Evolutionary conservation across 2,888 invertebrate species (phyloP).

Genomic region (Hoplodrina ambigua): DNA sequence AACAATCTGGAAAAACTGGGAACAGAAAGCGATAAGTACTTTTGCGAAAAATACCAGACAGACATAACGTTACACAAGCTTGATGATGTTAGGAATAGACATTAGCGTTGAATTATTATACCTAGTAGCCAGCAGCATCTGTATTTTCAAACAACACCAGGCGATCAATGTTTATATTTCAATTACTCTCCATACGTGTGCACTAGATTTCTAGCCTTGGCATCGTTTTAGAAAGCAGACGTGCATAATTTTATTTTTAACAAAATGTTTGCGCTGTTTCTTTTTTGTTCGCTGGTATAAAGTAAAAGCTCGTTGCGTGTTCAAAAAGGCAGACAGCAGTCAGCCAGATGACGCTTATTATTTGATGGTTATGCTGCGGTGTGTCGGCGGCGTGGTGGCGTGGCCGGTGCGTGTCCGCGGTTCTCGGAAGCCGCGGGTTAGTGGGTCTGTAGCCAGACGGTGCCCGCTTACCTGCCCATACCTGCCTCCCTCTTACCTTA

Average conservation of each 20-base stretch:
- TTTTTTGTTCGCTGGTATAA: constrained; percentile 8
- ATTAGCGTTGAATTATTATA: constrained; percentile 15
- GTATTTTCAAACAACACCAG: constrained; percentile 16
- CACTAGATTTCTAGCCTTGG: constrained; percentile 41
- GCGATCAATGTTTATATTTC: constrained; percentile 39
- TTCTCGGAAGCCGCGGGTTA: constrained; percentile 78
- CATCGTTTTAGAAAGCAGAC: constrained; percentile 48
- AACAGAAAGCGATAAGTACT: constrained; percentile 31
- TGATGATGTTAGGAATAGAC: constrained; percentile 11
- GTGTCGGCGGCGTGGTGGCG: constrained; percentile 34
- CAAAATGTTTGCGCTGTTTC: constrained; percentile 14
- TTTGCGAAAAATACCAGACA: constrained; percentile 4
- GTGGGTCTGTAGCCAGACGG: constrained; percentile 66
- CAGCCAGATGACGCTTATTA: constrained; percentile 61
- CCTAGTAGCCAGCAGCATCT: constrained; percentile 11
- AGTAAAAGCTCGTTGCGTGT: constrained; percentile 59
- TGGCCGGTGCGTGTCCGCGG: constrained; percentile 48
- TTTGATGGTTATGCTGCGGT: constrained; percentile 62
- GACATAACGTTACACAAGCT: background rate
- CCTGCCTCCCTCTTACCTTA: constrained; percentile 73
- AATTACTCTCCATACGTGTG: constrained; percentile 39
- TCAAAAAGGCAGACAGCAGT: constrained; percentile 50
- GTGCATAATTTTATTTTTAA: constrained; percentile 37
- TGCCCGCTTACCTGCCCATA: constrained; percentile 63
- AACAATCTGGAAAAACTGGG: background rate